Base-by-base conservation (phyloP, 1,140 invertebrate species). In the Sesamia nonagrioides region DNA sequence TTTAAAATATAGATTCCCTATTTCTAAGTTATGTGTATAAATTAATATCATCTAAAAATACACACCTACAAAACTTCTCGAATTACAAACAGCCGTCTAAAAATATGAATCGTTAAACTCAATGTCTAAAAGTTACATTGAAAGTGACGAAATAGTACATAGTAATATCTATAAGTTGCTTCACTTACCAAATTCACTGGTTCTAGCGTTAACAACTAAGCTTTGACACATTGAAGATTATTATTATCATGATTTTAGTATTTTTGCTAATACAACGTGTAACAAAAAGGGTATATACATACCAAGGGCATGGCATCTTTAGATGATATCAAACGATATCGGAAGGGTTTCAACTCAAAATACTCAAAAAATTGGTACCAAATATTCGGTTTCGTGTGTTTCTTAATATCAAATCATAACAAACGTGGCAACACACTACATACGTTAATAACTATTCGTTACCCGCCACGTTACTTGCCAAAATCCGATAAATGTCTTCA, bases 61-160 rank as follows among this genome's bases (percentile, higher is more conserved):
- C 72, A 71, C 74, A 76, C 63, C 80, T 80, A 69, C 75, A 82
- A 85, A 89, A 86, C 78, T 81, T 87, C 84, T 85, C 88, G 71
- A 89, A 89, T 80, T 88, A 89, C 84, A 83, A 86, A 90, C 83
- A 89, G 84, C 81, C 85, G 61, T 92, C 88, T 90, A 92, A 90
- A 92, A 92, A 91, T 90, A 89, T 86, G 33, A 84, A 84, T 78
- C 66, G 33, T 88, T 84, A 85, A 87, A 85, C 80, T 77, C 78
- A 87, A 85, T 84, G 77, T 80, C 79, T 83, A 88, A 81, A 83
- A 71, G 73, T 73, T 82, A 81, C 79, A 69, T 74, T 66, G 48
- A 69, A 69, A 69, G 50, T 75, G 75, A 78, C 60, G 52, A 50
- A 13, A 50, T 50, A 61, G 9, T 48, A 52, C 27, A 71, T 56